Evolutionary conservation across 2,113 vertebrate species (phyloP).

Genomic region (Xiphorhynchus elegans): DNA sequence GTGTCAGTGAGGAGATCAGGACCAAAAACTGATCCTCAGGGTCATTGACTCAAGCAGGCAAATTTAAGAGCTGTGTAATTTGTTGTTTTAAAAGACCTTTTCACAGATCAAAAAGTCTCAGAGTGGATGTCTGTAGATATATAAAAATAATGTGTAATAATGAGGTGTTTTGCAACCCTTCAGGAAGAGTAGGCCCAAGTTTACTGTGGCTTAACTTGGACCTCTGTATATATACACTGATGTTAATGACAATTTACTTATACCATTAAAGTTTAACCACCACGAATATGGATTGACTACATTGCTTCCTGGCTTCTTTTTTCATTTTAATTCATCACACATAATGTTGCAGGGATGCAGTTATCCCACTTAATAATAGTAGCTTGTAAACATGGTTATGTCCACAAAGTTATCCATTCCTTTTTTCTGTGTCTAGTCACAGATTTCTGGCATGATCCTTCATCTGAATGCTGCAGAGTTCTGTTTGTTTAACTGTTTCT

Average conservation of each 20-base stretch:
- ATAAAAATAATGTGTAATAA: background rate
- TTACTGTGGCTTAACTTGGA: background rate
- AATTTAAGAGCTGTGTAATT: background rate
- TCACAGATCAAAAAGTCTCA: background rate
- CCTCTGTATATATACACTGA: background rate
- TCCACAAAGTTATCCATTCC: background rate
- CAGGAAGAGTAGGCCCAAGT: background rate
- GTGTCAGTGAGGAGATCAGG: background rate
- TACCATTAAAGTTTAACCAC: background rate
- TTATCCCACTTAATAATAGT: background rate
- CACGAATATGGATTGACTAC: background rate
- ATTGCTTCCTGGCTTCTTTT: background rate
- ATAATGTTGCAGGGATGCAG: background rate
- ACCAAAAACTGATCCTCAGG: background rate
- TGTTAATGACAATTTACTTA: background rate
- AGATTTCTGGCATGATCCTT: background rate
- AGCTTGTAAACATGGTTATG: background rate
- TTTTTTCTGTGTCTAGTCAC: background rate
- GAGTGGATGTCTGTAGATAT: background rate
- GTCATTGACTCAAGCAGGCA: background rate
- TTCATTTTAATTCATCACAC: slow-evolving; percentile 15
- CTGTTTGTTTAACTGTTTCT: background rate
- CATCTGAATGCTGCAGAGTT: background rate
- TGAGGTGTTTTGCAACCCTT: background rate
- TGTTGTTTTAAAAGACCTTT: background rate